phyloP scores from a whole-genome alignment of 2,797 vertebrate genomes.

The Hemibagrus guttatus region DNA sequence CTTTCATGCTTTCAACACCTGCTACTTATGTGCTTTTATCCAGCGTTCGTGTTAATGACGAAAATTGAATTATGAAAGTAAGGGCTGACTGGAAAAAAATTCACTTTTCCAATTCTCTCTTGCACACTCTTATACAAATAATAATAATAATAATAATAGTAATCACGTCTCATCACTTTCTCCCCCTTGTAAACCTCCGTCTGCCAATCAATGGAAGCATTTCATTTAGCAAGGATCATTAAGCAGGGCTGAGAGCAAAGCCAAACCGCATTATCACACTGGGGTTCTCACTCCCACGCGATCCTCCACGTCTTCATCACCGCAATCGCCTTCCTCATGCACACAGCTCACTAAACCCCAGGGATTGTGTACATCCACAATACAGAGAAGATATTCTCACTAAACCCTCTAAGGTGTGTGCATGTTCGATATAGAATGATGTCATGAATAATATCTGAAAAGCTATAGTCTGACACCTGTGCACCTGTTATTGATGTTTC shows the following conservation, averaged over 20 bases:
- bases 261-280: slow-evolving; percentile 44
- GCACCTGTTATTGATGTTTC: slow-evolving; percentile 25
- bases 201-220: slow-evolving; percentile 40
- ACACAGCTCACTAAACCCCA: slow-evolving; percentile 32
- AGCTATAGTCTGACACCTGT: slow-evolving; percentile 53
- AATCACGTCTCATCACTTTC: neutral
- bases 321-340: slow-evolving; percentile 41
- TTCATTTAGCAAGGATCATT: slow-evolving; percentile 36
- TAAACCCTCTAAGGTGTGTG: slow-evolving; percentile 26
- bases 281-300: slow-evolving; percentile 40
- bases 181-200: neutral
- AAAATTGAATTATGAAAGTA: slow-evolving; percentile 20
- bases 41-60: slow-evolving; percentile 6
- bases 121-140: neutral
- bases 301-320: slow-evolving; percentile 42
- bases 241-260: slow-evolving; percentile 19
- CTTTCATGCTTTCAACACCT: slow-evolving; percentile 1
- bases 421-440: neutral
- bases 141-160: too few species aligned
- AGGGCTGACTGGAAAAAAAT: neutral
- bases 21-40: neutral
- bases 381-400: slow-evolving; percentile 14
- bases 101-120: neutral
- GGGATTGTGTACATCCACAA: slow-evolving; percentile 44
- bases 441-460: slow-evolving; percentile 41